phyloP scores from a whole-genome alignment of 2,888 invertebrate species.

The Lasius fuliginosus region DNA sequence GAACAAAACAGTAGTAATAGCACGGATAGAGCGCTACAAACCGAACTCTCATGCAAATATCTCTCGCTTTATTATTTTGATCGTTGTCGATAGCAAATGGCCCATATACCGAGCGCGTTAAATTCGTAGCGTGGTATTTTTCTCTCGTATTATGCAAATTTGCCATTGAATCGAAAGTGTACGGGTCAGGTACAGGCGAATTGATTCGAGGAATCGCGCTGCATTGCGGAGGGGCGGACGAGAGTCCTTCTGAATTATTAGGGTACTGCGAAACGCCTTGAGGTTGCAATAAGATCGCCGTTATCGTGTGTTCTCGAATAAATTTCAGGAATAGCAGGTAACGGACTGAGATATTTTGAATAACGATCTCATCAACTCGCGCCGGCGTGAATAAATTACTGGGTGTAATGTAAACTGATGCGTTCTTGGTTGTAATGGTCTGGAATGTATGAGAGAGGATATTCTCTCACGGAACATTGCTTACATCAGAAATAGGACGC shows the following conservation, averaged over 20 bases:
- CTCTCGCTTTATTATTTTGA: conserved; percentile 26
- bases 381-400: conserved; percentile 47
- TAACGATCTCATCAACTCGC: conserved; percentile 65
- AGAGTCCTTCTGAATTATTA: conserved; percentile 67
- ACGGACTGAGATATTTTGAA: conserved; percentile 61
- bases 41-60: not conserved
- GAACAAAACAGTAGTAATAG: conserved; percentile 10
- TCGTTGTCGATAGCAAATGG: conserved; percentile 9
- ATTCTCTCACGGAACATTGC: conserved; percentile 34
- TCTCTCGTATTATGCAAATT: conserved; percentile 62
- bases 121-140: conserved; percentile 48
- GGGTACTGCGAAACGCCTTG: conserved; percentile 46
- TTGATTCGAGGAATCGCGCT: conserved; percentile 67
- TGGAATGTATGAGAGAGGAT: not conserved
- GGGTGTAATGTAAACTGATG: conserved; percentile 36
- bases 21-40: too few relatives aligned
- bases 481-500: conserved; percentile 50
- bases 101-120: conserved; percentile 1
- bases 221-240: conserved; percentile 28
- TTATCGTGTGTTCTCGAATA: conserved; percentile 65
- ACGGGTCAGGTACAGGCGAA: conserved; percentile 55
- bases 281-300: conserved; percentile 67
- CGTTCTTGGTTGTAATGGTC: conserved; percentile 19
- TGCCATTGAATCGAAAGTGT: conserved; percentile 58
- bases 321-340: conserved; percentile 59